Evolutionary conservation across 2,888 invertebrate species (phyloP), one percentile per base, ranked within the genome.

Genomic region (Phengaris alcon): DNA sequence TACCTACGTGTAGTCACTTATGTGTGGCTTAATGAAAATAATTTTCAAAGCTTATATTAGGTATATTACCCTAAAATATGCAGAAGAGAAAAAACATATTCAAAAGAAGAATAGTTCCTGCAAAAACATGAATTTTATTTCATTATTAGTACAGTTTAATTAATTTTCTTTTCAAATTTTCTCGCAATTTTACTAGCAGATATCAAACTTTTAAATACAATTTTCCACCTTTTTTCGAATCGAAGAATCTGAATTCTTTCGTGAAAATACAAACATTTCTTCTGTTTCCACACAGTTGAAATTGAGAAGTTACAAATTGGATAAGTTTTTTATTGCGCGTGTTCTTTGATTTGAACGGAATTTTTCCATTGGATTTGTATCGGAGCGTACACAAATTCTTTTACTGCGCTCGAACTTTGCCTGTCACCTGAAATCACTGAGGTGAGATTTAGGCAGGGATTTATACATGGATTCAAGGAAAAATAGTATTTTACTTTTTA

Each of bases 221-320:
- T 22, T 10, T 22, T 22, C n/a, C 64, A 64, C 13, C 64, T 22
- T 22, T 64, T 6, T 64, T 7, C 22, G 64, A 64, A 9, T n/a
- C 22, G 35, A 64, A 64, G 64, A 55, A 4, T 59, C 5, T 59
- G 64, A 35, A 64, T 44, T 64, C 35, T 44, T 12, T 44, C 64
- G 13, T 35, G 35, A 64, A 64, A 64, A 64, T 64, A 64, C 64
- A 52, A 52, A 59, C 55, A n/a, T 55, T 55, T 68, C 69, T 48
- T n/a, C 4, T 69, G n/a, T 68, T 46, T 68, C 68, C 46, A 68
- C n/a, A 69, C 48, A n/a, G 46, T 68, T 74, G 74, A 68, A 68
- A 74, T 74, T 54, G 74, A 74, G 68, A 74, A 74, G 64, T 74
- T 69, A 74, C 54, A 68, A 68, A 74, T 74, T 57, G 74, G 68